These are phyloP conservation scores for Dermatemys mawii DNA, from an alignment of 2,113 vertebrate genomes.

Conservation along the genomic window DNA sequence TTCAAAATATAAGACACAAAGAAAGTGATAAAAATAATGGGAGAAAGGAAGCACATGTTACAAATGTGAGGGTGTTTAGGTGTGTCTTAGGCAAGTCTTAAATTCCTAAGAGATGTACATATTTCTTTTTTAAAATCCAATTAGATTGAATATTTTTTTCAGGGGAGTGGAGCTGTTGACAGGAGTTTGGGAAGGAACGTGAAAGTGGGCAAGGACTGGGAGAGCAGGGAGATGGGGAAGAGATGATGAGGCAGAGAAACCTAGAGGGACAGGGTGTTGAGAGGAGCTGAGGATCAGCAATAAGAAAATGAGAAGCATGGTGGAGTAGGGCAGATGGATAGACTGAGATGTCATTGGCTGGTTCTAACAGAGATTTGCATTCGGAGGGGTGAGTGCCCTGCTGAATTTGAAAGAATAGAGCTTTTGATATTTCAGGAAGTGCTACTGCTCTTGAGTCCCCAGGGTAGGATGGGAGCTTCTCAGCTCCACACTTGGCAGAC, in stretches of 20 bases:
- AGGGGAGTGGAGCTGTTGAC: not conserved
- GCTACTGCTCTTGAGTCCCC: no score
- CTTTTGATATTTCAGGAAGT: no score
- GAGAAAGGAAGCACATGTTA: not conserved
- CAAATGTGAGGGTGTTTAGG: not conserved
- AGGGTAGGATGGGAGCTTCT: no score
- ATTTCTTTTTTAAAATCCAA: not conserved
- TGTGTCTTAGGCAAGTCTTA: not conserved
- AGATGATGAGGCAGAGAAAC: not conserved
- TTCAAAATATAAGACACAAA: not conserved
- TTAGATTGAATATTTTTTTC: not conserved
- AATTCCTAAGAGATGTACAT: not conserved
- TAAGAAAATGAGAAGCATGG: not conserved
- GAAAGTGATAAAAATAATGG: not conserved
- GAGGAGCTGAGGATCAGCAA: not conserved
- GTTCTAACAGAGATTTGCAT: not conserved
- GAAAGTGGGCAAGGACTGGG: not conserved
- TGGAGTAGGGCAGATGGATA: not conserved
- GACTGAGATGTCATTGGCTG: not conserved
- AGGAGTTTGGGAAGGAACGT: not conserved
- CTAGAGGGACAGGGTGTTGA: not conserved
- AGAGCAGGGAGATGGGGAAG: not conserved
- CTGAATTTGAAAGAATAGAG: no score
- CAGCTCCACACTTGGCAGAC: no score
- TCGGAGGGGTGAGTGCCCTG: not conserved